These are phyloP conservation scores for Lanistes nyassanus DNA, from an alignment of 1,140 invertebrate genomes.

Conservation along the genomic window DNA sequence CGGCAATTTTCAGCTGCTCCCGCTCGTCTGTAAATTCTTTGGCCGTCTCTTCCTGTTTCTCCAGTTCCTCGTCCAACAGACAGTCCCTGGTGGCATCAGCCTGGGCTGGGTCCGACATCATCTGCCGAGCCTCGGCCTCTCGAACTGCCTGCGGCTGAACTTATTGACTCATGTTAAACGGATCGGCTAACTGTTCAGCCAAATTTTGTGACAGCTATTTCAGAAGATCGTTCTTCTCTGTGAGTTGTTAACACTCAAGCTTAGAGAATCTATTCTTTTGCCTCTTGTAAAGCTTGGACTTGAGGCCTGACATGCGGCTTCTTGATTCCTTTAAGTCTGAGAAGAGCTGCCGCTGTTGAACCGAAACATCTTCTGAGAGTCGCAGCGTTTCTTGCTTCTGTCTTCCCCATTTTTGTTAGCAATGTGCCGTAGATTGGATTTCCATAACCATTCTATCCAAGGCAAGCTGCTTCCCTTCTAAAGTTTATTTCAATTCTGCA, in stretches of 20 bases:
- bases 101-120: slow-evolving; percentile 3
- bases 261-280: slow-evolving; percentile 46
- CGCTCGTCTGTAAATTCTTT: slow-evolving; percentile 7
- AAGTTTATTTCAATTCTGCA: slow-evolving; percentile 46
- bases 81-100: not conserved
- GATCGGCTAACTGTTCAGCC: slow-evolving; percentile 8
- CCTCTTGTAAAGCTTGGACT: slow-evolving; percentile 45
- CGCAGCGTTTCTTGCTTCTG: slow-evolving; percentile 35
- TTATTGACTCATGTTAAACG: not conserved
- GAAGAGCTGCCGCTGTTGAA: slow-evolving; percentile 52
- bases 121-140: not conserved
- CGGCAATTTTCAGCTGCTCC: slow-evolving; percentile 4
- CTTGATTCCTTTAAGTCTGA: slow-evolving; percentile 43
- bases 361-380: slow-evolving; percentile 52
- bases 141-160: not conserved
- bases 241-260: slow-evolving; percentile 41
- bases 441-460: slow-evolving; percentile 42
- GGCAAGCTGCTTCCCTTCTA: slow-evolving; percentile 49
- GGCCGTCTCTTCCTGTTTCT: slow-evolving; percentile 3
- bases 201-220: slow-evolving; percentile 41
- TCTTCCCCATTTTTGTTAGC: no score
- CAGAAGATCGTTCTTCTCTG: slow-evolving; percentile 44
- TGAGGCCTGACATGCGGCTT: slow-evolving; percentile 36
- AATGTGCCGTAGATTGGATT: no score
- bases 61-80: slow-evolving; percentile 21